Conservation (phyloP, 1,140 invertebrate species). For the Meloidogyne floridensis region DNA sequence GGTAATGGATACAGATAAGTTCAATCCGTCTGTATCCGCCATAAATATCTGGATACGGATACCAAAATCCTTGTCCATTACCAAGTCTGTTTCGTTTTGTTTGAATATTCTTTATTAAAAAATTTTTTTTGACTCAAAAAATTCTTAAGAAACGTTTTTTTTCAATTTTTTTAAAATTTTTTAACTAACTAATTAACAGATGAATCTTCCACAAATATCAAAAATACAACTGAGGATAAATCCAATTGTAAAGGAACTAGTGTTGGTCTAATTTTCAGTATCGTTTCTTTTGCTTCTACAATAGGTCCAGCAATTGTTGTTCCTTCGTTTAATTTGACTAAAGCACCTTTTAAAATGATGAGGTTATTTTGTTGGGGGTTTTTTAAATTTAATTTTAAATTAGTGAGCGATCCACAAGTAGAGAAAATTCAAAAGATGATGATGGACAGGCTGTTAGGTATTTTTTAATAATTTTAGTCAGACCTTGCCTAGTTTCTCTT, state of each 20-base stretch:
- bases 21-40: no score
- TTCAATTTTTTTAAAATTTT: neutral
- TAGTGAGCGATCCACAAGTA: slow-evolving; percentile 8
- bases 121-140: no score
- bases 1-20: no score
- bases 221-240: neutral
- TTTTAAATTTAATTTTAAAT: neutral
- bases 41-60: no score
- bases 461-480: neutral
- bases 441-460: slow-evolving; percentile 15
- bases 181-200: neutral
- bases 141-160: no score
- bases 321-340: slow-evolving; percentile 2
- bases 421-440: slow-evolving; percentile 18
- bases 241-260: neutral
- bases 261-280: slow-evolving; percentile 17
- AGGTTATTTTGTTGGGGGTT: neutral
- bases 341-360: slow-evolving; percentile 11
- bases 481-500: no score
- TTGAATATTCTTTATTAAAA: no score
- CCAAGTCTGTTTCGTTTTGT: no score
- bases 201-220: neutral
- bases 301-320: slow-evolving; percentile 3
- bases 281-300: slow-evolving; percentile 21
- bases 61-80: no score